phyloP scores from a whole-genome alignment of 2,888 invertebrate species.

The Pteria penguin region DNA sequence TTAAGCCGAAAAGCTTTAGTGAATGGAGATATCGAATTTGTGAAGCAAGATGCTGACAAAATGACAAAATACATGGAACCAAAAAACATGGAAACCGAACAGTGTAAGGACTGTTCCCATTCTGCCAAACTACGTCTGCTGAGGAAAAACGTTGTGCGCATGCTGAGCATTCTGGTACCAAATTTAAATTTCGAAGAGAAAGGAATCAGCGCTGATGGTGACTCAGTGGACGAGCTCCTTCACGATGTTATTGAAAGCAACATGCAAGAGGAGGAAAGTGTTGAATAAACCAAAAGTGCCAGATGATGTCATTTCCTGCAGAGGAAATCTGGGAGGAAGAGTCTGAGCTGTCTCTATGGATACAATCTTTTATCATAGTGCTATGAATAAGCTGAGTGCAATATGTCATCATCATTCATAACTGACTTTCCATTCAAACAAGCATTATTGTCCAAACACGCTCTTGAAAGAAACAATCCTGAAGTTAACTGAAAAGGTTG shows the following conservation, averaged over 20 bases:
- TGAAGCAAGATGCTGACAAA: constrained; percentile 53
- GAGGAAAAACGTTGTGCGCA: constrained; percentile 76
- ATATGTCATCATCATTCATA: not conserved
- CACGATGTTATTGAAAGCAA: constrained; percentile 79
- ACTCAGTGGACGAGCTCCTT: constrained; percentile 78
- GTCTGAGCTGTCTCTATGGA: not conserved
- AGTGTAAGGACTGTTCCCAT: constrained; percentile 70
- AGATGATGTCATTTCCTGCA: not conserved
- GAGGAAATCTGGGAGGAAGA: not conserved
- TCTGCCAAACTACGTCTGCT: constrained; percentile 73
- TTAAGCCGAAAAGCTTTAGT: constrained; percentile 63
- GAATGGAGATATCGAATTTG: constrained; percentile 49
- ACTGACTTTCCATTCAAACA: not conserved
- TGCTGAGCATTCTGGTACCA: constrained; percentile 78
- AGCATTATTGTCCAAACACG: too few relatives aligned
- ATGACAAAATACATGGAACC: constrained; percentile 42
- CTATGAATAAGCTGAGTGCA: not conserved
- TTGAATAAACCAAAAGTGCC: constrained; percentile 40
- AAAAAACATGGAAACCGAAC: constrained; percentile 36
- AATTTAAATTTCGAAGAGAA: constrained; percentile 78
- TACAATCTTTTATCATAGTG: not conserved
- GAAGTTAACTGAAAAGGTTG: too few relatives aligned
- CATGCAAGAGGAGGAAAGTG: constrained; percentile 71
- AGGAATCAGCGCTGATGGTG: constrained; percentile 76
- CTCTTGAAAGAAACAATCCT: too few relatives aligned